These are phyloP conservation scores for Lottia gigantea DNA, from an alignment of 2,888 invertebrate genomes.

Conservation along the genomic window DNA sequence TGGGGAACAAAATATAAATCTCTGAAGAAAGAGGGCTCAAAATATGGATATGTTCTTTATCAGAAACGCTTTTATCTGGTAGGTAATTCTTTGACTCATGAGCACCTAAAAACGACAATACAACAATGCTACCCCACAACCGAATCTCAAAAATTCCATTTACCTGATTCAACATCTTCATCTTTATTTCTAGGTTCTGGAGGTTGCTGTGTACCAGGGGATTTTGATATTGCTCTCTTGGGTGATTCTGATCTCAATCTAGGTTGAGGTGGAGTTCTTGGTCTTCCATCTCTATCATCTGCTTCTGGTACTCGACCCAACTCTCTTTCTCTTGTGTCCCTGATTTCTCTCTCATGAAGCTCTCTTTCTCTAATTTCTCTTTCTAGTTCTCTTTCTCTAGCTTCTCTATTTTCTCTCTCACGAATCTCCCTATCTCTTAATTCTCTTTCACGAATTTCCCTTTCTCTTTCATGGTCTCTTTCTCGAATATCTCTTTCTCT, in stretches of 20 bases:
- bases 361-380: slow-evolving; percentile 19
- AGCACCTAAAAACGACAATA: no score
- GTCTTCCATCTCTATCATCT: slow-evolving; percentile 24
- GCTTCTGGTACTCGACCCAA: slow-evolving; percentile 17
- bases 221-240: slow-evolving; percentile 37
- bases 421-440: slow-evolving; percentile 3
- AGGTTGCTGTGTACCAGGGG: slow-evolving; percentile 31
- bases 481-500: background rate
- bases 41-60: no score
- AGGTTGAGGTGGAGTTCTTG: slow-evolving; percentile 27
- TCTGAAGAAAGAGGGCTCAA: no score
- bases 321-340: slow-evolving; percentile 9
- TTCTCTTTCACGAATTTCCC: slow-evolving; percentile 22
- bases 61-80: no score
- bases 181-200: slow-evolving; percentile 43
- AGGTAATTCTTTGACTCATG: no score
- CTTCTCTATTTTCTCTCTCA: slow-evolving; percentile 3
- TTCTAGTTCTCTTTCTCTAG: background rate
- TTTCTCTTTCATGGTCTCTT: slow-evolving; percentile 20
- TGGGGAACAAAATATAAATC: background rate
- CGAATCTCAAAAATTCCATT: background rate
- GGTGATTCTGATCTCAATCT: slow-evolving; percentile 37
- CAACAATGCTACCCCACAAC: no score
- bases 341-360: slow-evolving; percentile 18
- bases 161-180: slow-evolving; percentile 36